Conservation (phyloP, 1,140 invertebrate genomes). For the Nymphalis io region DNA sequence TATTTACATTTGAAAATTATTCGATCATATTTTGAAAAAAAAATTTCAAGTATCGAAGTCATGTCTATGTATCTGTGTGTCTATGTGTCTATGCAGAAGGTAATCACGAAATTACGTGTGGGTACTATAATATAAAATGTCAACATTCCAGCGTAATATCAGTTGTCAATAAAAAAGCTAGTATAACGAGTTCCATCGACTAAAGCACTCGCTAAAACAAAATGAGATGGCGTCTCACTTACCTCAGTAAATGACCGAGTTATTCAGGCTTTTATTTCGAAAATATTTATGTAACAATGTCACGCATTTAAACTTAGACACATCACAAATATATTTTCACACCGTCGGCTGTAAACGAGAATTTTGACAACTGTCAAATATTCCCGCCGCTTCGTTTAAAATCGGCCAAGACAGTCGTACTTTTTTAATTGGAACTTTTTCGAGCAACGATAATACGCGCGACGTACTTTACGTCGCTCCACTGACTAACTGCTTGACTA, state of each 20-base stretch:
- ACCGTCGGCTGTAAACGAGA: constrained; percentile 26
- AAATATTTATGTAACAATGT: constrained; percentile 28
- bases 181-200: constrained; percentile 22
- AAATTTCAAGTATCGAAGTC: no score
- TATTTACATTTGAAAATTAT: no score
- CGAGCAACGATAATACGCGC: constrained; percentile 33
- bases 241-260: constrained; percentile 31
- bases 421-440: constrained; percentile 40
- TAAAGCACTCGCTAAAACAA: constrained; percentile 22
- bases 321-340: constrained; percentile 41
- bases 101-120: background rate
- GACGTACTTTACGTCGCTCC: constrained; percentile 43
- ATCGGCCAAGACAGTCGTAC: constrained; percentile 25
- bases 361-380: constrained; percentile 52
- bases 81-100: background rate
- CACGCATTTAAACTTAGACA: constrained; percentile 33
- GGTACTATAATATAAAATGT: constrained; percentile 1
- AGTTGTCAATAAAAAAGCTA: constrained; percentile 26
- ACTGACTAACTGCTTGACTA: constrained; percentile 53
- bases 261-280: constrained; percentile 16
- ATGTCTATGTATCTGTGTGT: no score
- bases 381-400: constrained; percentile 48
- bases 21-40: no score
- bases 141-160: constrained; percentile 19
- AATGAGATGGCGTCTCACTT: constrained; percentile 35